Percentiles rank a stretch among this genome's conserved stretches.
These are phyloP conservation scores for Rhadinocentrus ornatus DNA, from an alignment of 2,797 vertebrate genomes.

Conservation along the genomic window DNA sequence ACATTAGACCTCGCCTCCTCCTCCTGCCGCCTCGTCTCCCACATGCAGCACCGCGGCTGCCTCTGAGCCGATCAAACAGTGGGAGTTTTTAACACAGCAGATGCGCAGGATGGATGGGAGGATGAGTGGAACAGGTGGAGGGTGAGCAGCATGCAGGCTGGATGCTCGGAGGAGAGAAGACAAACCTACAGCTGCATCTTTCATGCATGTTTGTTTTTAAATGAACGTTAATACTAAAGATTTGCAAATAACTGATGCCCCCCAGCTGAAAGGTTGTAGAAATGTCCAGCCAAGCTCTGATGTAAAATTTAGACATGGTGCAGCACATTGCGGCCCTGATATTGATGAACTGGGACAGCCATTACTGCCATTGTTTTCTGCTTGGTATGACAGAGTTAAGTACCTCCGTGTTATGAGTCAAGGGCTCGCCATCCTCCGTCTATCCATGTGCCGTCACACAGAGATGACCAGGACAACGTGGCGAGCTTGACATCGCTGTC, in stretches of 20 bases:
- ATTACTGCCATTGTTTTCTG: conserved; percentile 19
- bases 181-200: conserved; percentile 49
- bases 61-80: conserved; percentile 76
- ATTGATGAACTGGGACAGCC: conserved; percentile 17
- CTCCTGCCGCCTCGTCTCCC: conserved; percentile 55
- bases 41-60: conserved; percentile 52
- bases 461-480: conserved; percentile 11
- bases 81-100: conserved; percentile 74
- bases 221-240: not conserved
- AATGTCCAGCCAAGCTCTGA: not conserved
- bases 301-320: no score
- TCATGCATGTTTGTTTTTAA: conserved; percentile 2
- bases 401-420: conserved; percentile 38
- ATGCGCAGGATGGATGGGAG: conserved; percentile 64
- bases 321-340: not conserved
- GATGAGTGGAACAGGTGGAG: conserved; percentile 56
- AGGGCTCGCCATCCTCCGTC: conserved; percentile 29
- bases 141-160: conserved; percentile 36
- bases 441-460: conserved; percentile 37
- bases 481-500: conserved; percentile 4
- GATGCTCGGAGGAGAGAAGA: conserved; percentile 25
- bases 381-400: conserved; percentile 37
- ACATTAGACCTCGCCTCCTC: conserved; percentile 24
- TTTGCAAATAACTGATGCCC: not conserved
- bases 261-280: not conserved